These are phyloP conservation scores for Pelodiscus sinensis DNA, from an alignment of 2,113 vertebrate species.

Conservation along the genomic window DNA sequence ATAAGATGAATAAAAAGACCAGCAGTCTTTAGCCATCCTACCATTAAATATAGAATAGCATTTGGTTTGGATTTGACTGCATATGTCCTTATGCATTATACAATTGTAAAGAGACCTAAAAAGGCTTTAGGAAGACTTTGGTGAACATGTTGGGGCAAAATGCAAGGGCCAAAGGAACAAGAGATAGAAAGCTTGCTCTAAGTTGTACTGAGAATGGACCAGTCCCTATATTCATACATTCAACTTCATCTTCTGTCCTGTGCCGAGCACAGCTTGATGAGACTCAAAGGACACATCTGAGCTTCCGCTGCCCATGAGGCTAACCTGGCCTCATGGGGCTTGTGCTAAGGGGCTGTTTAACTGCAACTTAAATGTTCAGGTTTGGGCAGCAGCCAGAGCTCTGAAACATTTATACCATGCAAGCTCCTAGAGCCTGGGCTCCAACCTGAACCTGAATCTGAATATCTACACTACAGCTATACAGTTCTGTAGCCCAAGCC, in stretches of 20 bases:
- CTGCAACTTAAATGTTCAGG: background rate
- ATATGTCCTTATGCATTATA: background rate
- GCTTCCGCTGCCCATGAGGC: too few relatives aligned
- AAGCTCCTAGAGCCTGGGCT: background rate
- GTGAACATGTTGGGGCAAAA: fast-evolving
- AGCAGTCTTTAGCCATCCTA: slow-evolving; percentile 7
- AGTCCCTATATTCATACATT: background rate
- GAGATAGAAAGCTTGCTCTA: background rate
- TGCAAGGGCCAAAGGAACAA: background rate
- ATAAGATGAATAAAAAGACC: background rate
- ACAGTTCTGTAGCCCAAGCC: too few relatives aligned
- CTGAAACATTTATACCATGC: background rate
- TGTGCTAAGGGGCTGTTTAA: background rate
- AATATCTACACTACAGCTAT: background rate
- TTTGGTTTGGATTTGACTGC: background rate
- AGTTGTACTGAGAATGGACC: background rate
- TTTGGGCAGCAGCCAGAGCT: background rate
- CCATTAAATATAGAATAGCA: slow-evolving; percentile 3
- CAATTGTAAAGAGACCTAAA: background rate
- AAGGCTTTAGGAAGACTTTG: background rate
- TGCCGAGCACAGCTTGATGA: background rate
- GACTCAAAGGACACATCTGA: fast-evolving
- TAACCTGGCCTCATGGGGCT: background rate
- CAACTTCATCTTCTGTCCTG: fast-evolving
- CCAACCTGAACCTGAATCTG: background rate